Percentiles rank a stretch among this genome's conserved stretches.
Evolutionary conservation across 2,797 vertebrate genomes (phyloP).

Genomic region (Cynodonichthys magdalenae): DNA sequence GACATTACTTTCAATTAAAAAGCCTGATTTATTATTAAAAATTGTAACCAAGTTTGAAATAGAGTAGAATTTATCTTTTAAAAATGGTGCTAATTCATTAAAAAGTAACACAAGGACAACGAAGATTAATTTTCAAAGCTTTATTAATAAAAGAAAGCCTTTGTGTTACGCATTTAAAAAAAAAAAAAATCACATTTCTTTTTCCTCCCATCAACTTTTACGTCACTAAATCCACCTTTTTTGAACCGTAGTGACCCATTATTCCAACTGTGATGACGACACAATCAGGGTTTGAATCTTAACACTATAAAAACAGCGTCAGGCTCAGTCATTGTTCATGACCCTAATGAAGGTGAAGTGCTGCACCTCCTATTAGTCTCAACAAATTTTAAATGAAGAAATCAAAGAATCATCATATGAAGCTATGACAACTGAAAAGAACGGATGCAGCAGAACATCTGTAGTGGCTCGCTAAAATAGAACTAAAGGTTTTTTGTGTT

Average conservation of each 20-base stretch:
- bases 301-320: conserved; percentile 40
- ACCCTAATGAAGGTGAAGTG: conserved; percentile 38
- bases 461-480: not conserved
- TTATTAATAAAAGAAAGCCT: conserved; percentile 72
- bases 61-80: too few species aligned
- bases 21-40: too few species aligned
- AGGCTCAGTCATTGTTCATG: conserved; percentile 48
- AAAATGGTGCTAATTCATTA: too few species aligned
- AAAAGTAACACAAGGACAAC: not conserved
- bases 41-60: too few species aligned
- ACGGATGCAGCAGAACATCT: not conserved
- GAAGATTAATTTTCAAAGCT: conserved; percentile 62
- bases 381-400: too few species aligned
- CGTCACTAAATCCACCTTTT: conserved; percentile 26
- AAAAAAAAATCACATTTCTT: conserved; percentile 20
- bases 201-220: conserved; percentile 19
- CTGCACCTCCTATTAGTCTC: conserved; percentile 7
- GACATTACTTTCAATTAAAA: too few species aligned
- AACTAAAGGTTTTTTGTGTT: not conserved
- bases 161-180: conserved; percentile 57
- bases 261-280: conserved; percentile 19
- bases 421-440: not conserved
- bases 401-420: too few species aligned
- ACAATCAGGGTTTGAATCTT: conserved; percentile 14
- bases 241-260: conserved; percentile 28